These are phyloP conservation scores for Agapornis roseicollis DNA, from an alignment of 2,113 vertebrate species.

Conservation along the genomic window DNA sequence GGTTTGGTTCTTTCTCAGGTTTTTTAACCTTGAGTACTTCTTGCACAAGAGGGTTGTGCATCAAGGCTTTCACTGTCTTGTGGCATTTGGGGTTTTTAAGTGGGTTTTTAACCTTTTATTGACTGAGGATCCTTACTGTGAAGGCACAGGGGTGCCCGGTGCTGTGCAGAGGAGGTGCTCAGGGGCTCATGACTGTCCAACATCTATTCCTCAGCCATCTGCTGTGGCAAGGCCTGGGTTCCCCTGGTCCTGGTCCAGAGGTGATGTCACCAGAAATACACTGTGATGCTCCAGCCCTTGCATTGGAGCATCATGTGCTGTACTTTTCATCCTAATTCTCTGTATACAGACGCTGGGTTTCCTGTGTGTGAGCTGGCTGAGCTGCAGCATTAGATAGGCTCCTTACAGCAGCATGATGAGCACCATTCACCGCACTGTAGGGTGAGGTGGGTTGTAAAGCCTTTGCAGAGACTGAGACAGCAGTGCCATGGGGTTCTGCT, in stretches of 20 bases:
- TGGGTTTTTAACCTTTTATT: not conserved
- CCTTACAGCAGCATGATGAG: not conserved
- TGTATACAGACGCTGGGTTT: not conserved
- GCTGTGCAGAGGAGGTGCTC: not conserved
- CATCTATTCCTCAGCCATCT: not conserved
- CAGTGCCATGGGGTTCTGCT: not conserved
- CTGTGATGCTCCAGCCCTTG: not conserved
- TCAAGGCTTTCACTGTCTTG: not conserved
- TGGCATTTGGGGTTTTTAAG: not conserved
- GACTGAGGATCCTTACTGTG: not conserved
- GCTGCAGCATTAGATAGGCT: not conserved
- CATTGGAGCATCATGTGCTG: rapidly evolving
- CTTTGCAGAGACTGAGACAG: not conserved
- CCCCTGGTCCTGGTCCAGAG: not conserved
- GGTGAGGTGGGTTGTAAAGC: not conserved
- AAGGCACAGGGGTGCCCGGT: not conserved
- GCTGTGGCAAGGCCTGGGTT: too few species aligned
- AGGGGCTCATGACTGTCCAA: not conserved
- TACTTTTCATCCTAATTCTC: not conserved
- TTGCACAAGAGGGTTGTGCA: not conserved
- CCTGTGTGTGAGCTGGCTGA: not conserved
- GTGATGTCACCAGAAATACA: not conserved
- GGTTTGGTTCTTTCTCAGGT: rapidly evolving
- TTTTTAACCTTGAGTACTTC: not conserved
- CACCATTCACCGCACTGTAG: not conserved